Conservation (phyloP, 2,888 invertebrate genomes). For the Stenodema calcarata region DNA sequence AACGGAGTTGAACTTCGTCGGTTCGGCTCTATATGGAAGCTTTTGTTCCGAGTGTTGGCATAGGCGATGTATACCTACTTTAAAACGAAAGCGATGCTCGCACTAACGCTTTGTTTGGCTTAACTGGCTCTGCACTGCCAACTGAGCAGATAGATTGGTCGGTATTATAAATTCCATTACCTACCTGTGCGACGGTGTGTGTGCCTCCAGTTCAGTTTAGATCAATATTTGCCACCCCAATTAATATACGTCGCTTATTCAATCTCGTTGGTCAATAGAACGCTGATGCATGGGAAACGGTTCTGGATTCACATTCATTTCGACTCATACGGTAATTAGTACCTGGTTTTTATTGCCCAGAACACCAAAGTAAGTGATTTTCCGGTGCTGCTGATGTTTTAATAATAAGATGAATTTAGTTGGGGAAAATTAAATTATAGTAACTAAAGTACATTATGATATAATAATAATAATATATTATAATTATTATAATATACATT, state of each 20-base stretch:
- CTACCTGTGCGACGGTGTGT: not conserved
- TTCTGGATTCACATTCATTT: not conserved
- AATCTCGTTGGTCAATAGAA: not conserved
- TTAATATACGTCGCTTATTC: not conserved
- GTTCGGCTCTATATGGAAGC: too few relatives aligned
- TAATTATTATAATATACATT: too few relatives aligned
- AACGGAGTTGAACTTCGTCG: too few relatives aligned
- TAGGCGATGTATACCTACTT: not conserved
- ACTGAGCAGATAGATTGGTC: not conserved
- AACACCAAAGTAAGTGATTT: too few relatives aligned
- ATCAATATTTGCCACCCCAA: not conserved
- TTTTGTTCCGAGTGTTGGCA: too few relatives aligned
- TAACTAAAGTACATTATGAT: too few relatives aligned
- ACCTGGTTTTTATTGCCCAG: too few relatives aligned
- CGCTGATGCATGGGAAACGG: not conserved
- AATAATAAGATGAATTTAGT: too few relatives aligned
- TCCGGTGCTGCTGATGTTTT: too few relatives aligned
- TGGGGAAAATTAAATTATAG: too few relatives aligned
- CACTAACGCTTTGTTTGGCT: not conserved
- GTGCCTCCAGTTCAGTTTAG: not conserved
- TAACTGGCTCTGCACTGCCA: not conserved
- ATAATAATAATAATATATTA: too few relatives aligned
- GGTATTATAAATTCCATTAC: slow-evolving; percentile 13
- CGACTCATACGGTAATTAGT: too few relatives aligned
- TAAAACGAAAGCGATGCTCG: not conserved